Base-by-base conservation (phyloP, 2,113 vertebrate species). In the Dasyurus viverrinus region DNA sequence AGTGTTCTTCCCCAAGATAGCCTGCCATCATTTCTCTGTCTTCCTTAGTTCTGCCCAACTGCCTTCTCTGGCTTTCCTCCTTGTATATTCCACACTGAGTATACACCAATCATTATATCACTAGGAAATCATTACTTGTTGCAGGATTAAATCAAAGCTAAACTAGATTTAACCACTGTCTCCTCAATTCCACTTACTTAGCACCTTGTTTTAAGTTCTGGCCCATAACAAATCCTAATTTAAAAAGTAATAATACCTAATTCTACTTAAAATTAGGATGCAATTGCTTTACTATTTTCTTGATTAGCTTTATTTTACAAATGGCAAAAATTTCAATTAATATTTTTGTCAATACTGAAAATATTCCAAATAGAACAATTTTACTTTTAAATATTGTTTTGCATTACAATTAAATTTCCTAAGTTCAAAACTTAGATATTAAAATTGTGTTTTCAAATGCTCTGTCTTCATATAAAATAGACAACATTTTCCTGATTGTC, bases 251-350 rank as follows among this genome's bases (percentile, higher is more conserved):
- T 94, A 53, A 90, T 94, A 95, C 9, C 7, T 92, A 5, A 94
- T 89, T 60, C 95, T 89, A 92, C 24, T 19, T 53, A 52, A 92
- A 53, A 92, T 94, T 16, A 68, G n/a, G 8, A 92, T 96, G 55
- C 1, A 89, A 36, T 52, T 95, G 42, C n/a, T 89, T 96, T 90
- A 60, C 30, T 2, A 42, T 1, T 91, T 76, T 94, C 27, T 30
- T 94, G 30, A 54, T 95, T 90, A 53, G 47, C 90, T 96, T 95
- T 95, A 96, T 94, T 96, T 84, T 94, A 93, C 93, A 93, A 96
- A 91, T 94, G 93, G 16, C 92, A 93, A n/a, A 46, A 1, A n/a
- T 95, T 95, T 94, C 42, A 92, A 0, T 92, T 95, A 11, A 93
- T 26, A 93, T 95, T 94, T 94, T 93, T 60, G 89, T 89, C 92